Conservation (phyloP, 2,888 invertebrate genomes). For the Busseola fusca region DNA sequence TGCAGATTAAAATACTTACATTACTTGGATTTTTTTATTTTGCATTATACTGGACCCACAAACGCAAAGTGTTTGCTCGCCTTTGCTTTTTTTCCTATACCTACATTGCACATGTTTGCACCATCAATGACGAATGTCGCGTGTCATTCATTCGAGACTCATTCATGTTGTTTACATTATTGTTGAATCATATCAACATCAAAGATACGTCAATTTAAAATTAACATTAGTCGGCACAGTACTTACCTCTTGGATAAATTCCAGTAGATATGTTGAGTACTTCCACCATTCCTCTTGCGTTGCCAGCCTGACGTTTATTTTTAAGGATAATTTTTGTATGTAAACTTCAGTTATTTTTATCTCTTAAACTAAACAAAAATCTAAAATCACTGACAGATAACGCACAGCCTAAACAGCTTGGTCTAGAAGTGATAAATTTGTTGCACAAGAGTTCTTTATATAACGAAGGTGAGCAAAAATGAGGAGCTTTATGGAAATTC, state of each 20-base stretch:
- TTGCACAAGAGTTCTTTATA: not conserved
- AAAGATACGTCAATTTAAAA: constrained; percentile 4
- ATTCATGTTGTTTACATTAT: constrained; percentile 12
- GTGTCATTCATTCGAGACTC: constrained; percentile 2
- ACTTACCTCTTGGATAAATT: constrained; percentile 91
- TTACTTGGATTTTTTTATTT: too few species aligned
- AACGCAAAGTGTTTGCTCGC: not conserved
- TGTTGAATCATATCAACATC: constrained; percentile 4
- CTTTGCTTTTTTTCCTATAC: not conserved
- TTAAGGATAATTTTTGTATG: constrained; percentile 59
- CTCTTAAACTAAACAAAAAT: not conserved
- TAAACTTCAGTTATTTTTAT: not conserved
- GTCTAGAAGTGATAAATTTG: not conserved
- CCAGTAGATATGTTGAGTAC: constrained; percentile 96
- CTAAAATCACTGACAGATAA: not conserved
- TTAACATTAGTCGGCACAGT: not conserved
- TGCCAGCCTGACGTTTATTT: constrained; percentile 89
- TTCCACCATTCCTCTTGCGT: constrained; percentile 92
- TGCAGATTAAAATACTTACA: not conserved
- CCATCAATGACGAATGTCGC: constrained; percentile 11
- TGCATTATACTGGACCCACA: not conserved
- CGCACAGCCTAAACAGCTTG: not conserved
- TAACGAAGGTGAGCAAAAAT: not conserved
- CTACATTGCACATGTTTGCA: constrained; percentile 7
- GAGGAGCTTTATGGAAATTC: not conserved